Base-by-base conservation (phyloP, 2,888 invertebrate genomes). In the Desoria tigrina region DNA sequence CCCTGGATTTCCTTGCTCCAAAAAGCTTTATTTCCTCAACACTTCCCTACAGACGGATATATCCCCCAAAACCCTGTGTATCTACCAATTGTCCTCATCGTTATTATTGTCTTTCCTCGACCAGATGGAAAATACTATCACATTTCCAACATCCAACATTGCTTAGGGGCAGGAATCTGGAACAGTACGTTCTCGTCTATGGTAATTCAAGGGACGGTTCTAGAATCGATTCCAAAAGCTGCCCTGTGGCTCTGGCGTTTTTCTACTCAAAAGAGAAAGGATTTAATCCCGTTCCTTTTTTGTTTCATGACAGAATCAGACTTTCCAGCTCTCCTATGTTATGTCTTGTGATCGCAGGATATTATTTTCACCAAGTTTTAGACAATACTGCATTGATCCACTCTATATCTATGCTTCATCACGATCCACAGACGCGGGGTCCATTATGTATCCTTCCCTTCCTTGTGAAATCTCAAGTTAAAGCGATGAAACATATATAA, bases 61-160 rank as follows among this genome's bases (percentile, higher is more conserved):
- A 39, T 39, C 39, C 39, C 9, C 9, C 39, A 39, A 9, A 39
- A 39, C 16, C 39, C 39, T 11, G 16, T 16, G 9, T 16, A 11
- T 11, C 9, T 39, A 11, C 39, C 9, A 39, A 39, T 39, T 7
- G 18, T 24, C 6, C 51, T 51, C 51, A 18, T 51, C 45, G 26
- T 51, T 26, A 24, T 18, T 49, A 49, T 51, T 51, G 26, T 51
- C 51, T 51, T 45, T 16, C 21, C 9, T 45, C 16, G 45, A 21
- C 16, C 51, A 51, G 26, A 51, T 51, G 26, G 51, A 51, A 51
- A 51, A 51, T 4, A 51, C 51, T 51, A 51, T 51, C 51, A 51
- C 51, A 51, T 21, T 51, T 51, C 51, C 24, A 51, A 16, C 45
- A 7, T 51, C 51, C 24, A 51, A 16, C 45, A 7, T 45, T 45